A percentile compares a stretch with the other conserved stretches of the same genome.
These are phyloP conservation scores for Acromyrmex charruanus DNA, from an alignment of 1,140 invertebrate genomes.

Conservation along the genomic window DNA sequence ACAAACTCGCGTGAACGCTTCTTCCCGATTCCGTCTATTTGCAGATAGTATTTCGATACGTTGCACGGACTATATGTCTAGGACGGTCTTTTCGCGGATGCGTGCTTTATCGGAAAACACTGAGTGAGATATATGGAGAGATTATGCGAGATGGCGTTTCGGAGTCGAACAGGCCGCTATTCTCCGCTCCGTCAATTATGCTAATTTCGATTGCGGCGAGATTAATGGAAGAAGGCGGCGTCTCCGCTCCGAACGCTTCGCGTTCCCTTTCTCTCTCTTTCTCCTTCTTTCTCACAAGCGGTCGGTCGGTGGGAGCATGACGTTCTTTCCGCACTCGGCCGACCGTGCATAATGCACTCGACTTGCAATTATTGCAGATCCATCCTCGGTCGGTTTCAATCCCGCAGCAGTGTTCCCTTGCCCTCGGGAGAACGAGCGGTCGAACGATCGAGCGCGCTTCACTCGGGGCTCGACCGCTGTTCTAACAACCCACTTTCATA, in stretches of 20 bases:
- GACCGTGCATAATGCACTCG: constrained; percentile 75
- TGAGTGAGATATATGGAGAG: constrained; percentile 85
- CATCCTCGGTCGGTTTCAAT: constrained; percentile 62
- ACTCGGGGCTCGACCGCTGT: background rate
- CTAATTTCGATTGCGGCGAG: constrained; percentile 86
- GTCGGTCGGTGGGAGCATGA: constrained; percentile 66
- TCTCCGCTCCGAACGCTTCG: constrained; percentile 68
- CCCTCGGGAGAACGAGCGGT: constrained; percentile 13
- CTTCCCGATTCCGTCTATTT: background rate
- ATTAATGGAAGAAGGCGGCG: constrained; percentile 85
- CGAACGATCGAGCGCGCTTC: constrained; percentile 2
- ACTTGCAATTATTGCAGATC: constrained; percentile 74
- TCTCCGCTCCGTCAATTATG: constrained; percentile 86
- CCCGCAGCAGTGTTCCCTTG: constrained; percentile 5
- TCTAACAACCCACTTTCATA: background rate
- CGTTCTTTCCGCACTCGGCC: constrained; percentile 73
- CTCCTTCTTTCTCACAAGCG: constrained; percentile 37
- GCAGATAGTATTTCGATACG: constrained; percentile 7
- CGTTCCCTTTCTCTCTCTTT: background rate
- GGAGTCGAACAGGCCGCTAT: constrained; percentile 84
- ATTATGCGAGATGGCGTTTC: constrained; percentile 85
- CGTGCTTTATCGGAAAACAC: constrained; percentile 84
- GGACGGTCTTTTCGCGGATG: constrained; percentile 78
- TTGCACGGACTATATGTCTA: background rate
- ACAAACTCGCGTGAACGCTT: background rate